Evolutionary conservation across 2,113 vertebrate species (phyloP), one percentile per base, ranked within the genome.

Genomic region (Axis porcinus): DNA sequence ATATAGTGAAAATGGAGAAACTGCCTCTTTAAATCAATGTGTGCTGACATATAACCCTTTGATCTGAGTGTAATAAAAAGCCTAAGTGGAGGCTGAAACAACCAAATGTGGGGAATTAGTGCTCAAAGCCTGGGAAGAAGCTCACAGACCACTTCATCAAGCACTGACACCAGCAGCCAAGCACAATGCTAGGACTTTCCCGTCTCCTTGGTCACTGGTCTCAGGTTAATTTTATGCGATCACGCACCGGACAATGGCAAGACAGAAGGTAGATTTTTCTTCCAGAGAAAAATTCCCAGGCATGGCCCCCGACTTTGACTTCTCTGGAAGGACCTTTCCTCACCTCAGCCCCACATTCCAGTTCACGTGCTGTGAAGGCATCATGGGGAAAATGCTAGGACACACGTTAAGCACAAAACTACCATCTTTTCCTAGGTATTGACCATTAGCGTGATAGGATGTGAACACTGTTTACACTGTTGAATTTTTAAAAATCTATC

Each of bases 51-150:
- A 17, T 1, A 74, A 47, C 30, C 43, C 57, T 30, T 86, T 89
- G 47, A 86, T 81, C 23, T 82, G 55, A 92, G 23, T 23, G 76
- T 95, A 87, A 95, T 21, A 94, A 91, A 91, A 97, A 90, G 45
- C 21, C 58, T 94, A 70, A 93, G 86, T 19, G 93, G 52, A 96
- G 2, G 33, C 60, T 25, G 88, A 81, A 88, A 94, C 47, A 92
- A 86, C 30, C 30, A 89, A 82, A 96, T 47, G 67, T 6, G 11
- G 27, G 19, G 50, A 91, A 58, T n/a, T 45, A 47, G 47, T 83
- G 36, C 11, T 90, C 50, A 85, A 94, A 97, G 95, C 13, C 36
- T 67, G 33, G 30, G 14, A 57, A 95, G 64, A 90, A 95, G 92
- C 21, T 33, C 90, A 87, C 1, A 91, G 54, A 93, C 87, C 62